These are phyloP conservation scores for Geodia barretti DNA, from an alignment of 37 sponge, comb jelly and placozoan genomes.

Conservation along the genomic window DNA sequence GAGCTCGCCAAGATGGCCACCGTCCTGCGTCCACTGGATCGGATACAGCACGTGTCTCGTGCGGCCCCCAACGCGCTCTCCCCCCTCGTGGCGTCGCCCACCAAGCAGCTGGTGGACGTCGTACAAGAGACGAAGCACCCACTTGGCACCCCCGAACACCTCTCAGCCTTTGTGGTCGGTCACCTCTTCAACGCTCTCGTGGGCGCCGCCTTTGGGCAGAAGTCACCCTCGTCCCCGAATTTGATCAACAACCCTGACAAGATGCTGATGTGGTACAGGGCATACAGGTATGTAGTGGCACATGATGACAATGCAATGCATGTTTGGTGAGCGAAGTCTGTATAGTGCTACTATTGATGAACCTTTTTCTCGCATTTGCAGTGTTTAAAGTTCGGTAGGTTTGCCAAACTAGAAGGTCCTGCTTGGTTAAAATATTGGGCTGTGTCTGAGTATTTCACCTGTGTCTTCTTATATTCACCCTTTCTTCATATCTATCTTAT, in stretches of 20 bases:
- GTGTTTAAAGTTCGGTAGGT: not conserved
- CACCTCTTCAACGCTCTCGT: slow-evolving; percentile 55
- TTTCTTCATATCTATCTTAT: not conserved
- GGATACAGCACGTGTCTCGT: slow-evolving; percentile 7
- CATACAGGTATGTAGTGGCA: slow-evolving; percentile 37
- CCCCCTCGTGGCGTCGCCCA: not conserved
- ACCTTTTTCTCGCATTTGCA: no score
- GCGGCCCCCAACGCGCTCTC: not conserved
- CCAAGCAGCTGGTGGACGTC: slow-evolving; percentile 11
- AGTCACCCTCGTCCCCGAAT: not conserved
- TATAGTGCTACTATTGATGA: no score
- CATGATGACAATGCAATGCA: not conserved
- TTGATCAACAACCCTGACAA: not conserved
- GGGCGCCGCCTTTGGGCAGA: slow-evolving; percentile 13
- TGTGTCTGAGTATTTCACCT: no score
- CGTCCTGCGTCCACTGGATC: slow-evolving; percentile 61
- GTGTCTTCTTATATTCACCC: not conserved
- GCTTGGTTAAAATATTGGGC: no score
- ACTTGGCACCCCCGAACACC: slow-evolving; percentile 32
- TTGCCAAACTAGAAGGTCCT: no score
- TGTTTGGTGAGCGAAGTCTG: no score
- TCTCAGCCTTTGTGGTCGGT: slow-evolving; percentile 41
- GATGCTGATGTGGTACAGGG: slow-evolving; percentile 40
- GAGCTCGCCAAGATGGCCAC: slow-evolving; percentile 55
- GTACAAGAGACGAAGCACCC: slow-evolving; percentile 20